phyloP scores from a whole-genome alignment of 2,888 invertebrate species.

The Chydorus sphaericus region DNA sequence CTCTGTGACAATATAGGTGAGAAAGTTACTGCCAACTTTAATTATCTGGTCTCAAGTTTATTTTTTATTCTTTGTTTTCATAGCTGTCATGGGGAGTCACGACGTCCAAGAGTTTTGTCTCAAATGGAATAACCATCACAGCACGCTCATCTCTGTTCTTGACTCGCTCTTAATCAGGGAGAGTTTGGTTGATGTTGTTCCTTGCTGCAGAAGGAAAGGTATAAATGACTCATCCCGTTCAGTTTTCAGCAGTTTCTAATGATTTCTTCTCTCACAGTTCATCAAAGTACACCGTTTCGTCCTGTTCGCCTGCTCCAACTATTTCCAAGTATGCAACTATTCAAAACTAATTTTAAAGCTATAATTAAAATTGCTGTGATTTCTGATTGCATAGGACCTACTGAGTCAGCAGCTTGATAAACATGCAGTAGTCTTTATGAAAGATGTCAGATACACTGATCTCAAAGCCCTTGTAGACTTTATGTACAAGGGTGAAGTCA shows the following conservation, averaged over 20 bases:
- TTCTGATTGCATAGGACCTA: not conserved
- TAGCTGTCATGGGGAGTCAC: not conserved
- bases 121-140: constrained; percentile 5
- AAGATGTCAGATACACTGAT: not conserved
- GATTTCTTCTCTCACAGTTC: too few species aligned
- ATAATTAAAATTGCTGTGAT: not conserved
- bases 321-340: not conserved
- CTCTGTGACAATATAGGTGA: too few species aligned
- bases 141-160: not conserved
- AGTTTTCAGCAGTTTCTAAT: too few species aligned
- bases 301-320: not conserved
- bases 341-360: too few species aligned
- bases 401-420: not conserved
- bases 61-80: not conserved
- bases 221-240: too few species aligned
- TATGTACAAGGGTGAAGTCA: constrained; percentile 2
- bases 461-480: constrained; percentile 2
- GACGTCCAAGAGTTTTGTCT: constrained; percentile 5
- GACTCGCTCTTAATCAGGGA: not conserved
- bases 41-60: too few species aligned
- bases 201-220: not conserved
- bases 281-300: constrained; percentile 2
- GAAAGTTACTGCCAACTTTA: too few species aligned
- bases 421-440: not conserved
- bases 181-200: not conserved